phyloP scores from a whole-genome alignment of 2,113 vertebrate genomes.

The Heterocephalus glaber region DNA sequence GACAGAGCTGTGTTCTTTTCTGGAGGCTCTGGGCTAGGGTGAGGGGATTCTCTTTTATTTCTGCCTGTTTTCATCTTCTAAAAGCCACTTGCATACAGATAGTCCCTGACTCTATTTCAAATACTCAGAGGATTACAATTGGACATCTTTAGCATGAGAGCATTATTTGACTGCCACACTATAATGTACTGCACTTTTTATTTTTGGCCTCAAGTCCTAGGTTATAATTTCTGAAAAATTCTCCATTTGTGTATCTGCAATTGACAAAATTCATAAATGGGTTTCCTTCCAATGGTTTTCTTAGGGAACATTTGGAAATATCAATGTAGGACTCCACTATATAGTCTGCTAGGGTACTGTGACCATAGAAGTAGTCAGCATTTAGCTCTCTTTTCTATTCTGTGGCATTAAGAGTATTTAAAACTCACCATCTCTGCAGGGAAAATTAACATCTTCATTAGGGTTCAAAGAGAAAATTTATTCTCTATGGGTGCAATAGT shows the following conservation, averaged over 20 bases:
- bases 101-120: not conserved
- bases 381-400: not conserved
- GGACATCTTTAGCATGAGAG: too few species aligned
- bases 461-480: not conserved
- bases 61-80: not conserved
- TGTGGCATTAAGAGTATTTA: not conserved
- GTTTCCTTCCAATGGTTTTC: not conserved
- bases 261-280: not conserved
- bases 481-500: not conserved
- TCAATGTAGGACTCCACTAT: not conserved
- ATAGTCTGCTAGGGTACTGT: rapidly evolving
- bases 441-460: not conserved
- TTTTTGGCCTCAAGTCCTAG: not conserved
- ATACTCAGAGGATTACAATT: not conserved
- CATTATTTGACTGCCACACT: not conserved
- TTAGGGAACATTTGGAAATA: not conserved
- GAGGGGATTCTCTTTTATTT: not conserved
- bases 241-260: not conserved
- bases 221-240: not conserved
- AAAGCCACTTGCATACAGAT: not conserved
- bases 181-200: not conserved
- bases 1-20: not conserved
- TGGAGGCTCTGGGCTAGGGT: too few species aligned
- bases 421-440: not conserved
- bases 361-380: not conserved